Base-by-base conservation (phyloP, 2,797 vertebrate genomes). In the Onychomys torridus region DNA sequence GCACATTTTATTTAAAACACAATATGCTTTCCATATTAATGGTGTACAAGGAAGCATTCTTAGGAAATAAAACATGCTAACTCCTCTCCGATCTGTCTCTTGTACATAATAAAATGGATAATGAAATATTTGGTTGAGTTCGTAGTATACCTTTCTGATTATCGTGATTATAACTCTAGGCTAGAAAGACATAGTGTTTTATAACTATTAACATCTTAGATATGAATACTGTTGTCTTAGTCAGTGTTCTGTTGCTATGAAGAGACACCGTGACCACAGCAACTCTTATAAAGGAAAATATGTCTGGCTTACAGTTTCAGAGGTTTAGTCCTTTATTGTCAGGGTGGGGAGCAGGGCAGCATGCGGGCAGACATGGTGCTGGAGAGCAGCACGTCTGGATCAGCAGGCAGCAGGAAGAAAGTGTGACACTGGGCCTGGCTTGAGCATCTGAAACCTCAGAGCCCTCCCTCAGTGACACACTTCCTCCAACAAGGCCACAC, bases 151-250 rank as follows among this genome's bases (percentile, higher is more conserved):
- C 61, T 93, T 91, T 63, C 84, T 78, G 21, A 65, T 95, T 87
- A 76, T 93, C 93, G 11, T 84, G 63, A 94, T 89, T 86, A 65
- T 76, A 94, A 76, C 23, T 61, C 23, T 90, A 95, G 90, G 84
- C 63, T 78, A 81, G 76, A 87, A 91, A 65, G 79, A 49, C 69
- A 67, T 9, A 13, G 43, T 78, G 5, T 69, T 88, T 94, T 85
- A 9, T 83, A 92, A 92, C 21, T 83, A 37, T 88, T 78, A 86
- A n/a, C 6, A 49, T 79, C 92, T 61, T 95, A 91, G 13, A 75
- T 94, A 57, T 52, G 12, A 83, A 78, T 86, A 82, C 27, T 63
- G 8, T 32, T 32, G 57, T 46, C 27, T 46, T 29, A 59, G 34
- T 73, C 23, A 76, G 21, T 23, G 57, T 43, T 63, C 57, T 61